Evolutionary conservation across 2,797 vertebrate species (phyloP), one percentile per base, ranked within the genome.

Genomic region (Myiothlypis chrysogaster): DNA sequence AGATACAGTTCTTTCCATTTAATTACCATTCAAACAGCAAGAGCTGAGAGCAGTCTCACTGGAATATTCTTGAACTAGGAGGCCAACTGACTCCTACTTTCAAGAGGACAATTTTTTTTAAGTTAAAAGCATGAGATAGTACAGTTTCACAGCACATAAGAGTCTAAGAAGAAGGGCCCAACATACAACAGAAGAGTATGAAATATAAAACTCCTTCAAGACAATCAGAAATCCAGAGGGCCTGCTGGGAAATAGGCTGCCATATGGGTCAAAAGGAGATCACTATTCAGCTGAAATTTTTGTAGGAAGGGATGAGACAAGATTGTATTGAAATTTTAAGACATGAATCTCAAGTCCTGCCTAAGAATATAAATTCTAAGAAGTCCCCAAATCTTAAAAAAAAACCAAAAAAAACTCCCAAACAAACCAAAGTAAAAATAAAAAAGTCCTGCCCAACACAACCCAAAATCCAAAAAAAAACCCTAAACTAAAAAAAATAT

Each of bases 381-480:
- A 52, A 34, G 27, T n/a, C 7, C 9, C 2, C 12, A 57, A 16
- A 66, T 3, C 9, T 30, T 21, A 3, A 46, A 65, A 28, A 73
- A 16, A 7, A 3, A 34, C 34, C 35, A 8, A 6, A 1, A 19
- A 24, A 37, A 22, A 19, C 1, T 3, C 17, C 8, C 41, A 44
- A 56, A 22, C 1, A 44, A 61, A 37, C 1, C 1, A 56, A 83
- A n/a, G 5, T 7, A 35, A n/a, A 49, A 1, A 61, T 65, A 47
- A 50, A 25, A 37, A 37, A 35, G 37, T 1, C 2, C 13, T 4
- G 16, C 5, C 18, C 24, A 41, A 34, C 4, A 49, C 39, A 35
- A 13, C 6, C 14, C 27, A 16, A 68, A 84, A 30, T 18, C 12
- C 2, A 61, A 73, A 72, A 37, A 71, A 5, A 4, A 23, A 52